Conservation (phyloP, 2,888 invertebrate species). For the Apamea sordens region DNA sequence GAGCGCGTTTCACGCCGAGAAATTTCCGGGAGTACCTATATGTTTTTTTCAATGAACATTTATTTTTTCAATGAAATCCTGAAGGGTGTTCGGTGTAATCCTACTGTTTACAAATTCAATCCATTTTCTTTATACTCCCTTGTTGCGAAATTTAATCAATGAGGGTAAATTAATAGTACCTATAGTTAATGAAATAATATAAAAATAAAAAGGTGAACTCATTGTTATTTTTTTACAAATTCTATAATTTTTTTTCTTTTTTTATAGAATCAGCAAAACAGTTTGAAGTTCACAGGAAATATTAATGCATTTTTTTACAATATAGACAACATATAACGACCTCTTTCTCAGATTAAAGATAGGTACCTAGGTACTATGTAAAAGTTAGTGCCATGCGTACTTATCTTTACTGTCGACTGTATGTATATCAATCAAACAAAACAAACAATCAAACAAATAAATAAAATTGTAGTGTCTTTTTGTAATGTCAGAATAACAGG, state of each 20-base stretch:
- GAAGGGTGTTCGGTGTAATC: slow-evolving; percentile 18
- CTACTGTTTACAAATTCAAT: slow-evolving; percentile 18
- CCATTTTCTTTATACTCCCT: background rate
- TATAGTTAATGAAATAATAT: no score
- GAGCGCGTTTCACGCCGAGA: slow-evolving; percentile 11
- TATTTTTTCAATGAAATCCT: slow-evolving; percentile 20
- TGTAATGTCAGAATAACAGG: no score
- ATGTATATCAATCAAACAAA: no score
- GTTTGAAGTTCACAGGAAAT: background rate
- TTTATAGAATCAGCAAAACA: background rate
- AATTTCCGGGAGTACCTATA: slow-evolving; percentile 27
- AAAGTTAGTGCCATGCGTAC: background rate
- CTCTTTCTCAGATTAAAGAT: background rate
- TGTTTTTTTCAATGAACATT: slow-evolving; percentile 22
- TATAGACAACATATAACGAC: background rate
- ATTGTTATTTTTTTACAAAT: no score
- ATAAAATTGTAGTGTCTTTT: background rate
- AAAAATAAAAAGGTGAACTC: no score
- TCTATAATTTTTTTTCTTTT: no score
- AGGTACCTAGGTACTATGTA: background rate
- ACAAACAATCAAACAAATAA: no score
- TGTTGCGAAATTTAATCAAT: background rate
- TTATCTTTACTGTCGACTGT: background rate
- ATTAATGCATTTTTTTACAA: background rate
- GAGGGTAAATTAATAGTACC: background rate